Percentiles rank a stretch among this genome's conserved stretches.
phyloP scores from a whole-genome alignment of 1,140 invertebrate genomes.

The Drosophila tristis region DNA sequence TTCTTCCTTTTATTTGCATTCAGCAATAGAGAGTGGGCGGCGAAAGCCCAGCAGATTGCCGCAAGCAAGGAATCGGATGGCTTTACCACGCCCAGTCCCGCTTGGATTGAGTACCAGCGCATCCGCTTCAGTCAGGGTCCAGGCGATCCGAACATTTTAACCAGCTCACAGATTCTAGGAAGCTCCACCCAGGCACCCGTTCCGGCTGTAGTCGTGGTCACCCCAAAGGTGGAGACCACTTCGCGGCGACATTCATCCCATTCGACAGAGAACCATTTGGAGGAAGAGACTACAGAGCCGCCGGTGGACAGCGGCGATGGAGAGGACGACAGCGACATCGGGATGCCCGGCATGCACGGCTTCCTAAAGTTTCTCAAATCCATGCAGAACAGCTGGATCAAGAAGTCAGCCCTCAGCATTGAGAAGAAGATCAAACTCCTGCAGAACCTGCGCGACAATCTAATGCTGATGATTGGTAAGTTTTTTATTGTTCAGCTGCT shows the following conservation, averaged over 20 bases:
- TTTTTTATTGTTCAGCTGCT: constrained; percentile 14
- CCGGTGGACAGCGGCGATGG: constrained; percentile 9
- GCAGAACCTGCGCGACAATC: constrained; percentile 85
- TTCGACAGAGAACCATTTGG: constrained; percentile 18
- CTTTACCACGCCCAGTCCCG: constrained; percentile 67
- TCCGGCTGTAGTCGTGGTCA: constrained; percentile 29
- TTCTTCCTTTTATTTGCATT: constrained; percentile 34
- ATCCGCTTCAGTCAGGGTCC: constrained; percentile 59
- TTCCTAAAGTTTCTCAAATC: constrained; percentile 85
- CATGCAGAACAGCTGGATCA: constrained; percentile 85
- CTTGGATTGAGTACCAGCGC: constrained; percentile 74
- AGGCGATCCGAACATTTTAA: constrained; percentile 14
- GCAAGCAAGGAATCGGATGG: constrained; percentile 16
- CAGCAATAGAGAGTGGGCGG: constrained; percentile 42
- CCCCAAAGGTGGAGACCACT: constrained; percentile 68
- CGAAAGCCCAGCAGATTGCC: constrained; percentile 21
- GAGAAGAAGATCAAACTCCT: constrained; percentile 86
- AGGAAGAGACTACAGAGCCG: constrained; percentile 37
- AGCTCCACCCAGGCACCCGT: constrained; percentile 22
- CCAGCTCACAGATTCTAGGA: constrained; percentile 30
- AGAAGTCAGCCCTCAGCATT: constrained; percentile 85
- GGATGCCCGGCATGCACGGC: constrained; percentile 64
- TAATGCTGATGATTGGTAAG: constrained; percentile 86
- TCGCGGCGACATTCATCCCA: constrained; percentile 51
- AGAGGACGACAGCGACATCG: constrained; percentile 18